phyloP scores from a whole-genome alignment of 2,113 vertebrate species.

The Phodopus roborovskii region DNA sequence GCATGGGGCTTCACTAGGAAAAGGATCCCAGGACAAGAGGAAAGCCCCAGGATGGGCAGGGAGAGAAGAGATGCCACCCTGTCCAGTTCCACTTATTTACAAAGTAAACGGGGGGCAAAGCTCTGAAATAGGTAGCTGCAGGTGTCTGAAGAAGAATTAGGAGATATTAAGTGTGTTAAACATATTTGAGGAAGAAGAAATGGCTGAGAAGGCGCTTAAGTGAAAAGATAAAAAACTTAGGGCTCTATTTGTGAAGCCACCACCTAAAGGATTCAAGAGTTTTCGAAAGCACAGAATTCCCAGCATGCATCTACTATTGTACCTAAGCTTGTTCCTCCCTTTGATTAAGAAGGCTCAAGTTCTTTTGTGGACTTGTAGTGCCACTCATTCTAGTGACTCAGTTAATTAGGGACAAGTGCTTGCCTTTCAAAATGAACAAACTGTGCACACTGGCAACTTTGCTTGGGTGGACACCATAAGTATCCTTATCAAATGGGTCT shows the following conservation, averaged over 20 bases:
- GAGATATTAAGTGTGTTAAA: not conserved
- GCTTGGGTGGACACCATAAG: not conserved
- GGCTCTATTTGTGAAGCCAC: not conserved
- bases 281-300: not conserved
- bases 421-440: conserved; percentile 45
- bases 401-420: not conserved
- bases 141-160: not conserved
- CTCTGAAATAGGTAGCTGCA: not conserved
- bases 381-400: not conserved
- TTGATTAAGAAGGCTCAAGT: not conserved
- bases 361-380: not conserved
- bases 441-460: not conserved
- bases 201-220: not conserved
- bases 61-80: not conserved
- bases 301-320: not conserved
- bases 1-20: not conserved
- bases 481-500: not conserved
- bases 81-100: not conserved
- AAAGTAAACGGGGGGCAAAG: not conserved
- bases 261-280: not conserved
- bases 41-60: not conserved
- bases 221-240: not conserved
- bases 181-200: not conserved
- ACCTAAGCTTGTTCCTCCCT: not conserved
- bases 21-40: not conserved